These are phyloP conservation scores for Pavo muticus DNA, from an alignment of 2,113 vertebrate genomes.

Conservation along the genomic window DNA sequence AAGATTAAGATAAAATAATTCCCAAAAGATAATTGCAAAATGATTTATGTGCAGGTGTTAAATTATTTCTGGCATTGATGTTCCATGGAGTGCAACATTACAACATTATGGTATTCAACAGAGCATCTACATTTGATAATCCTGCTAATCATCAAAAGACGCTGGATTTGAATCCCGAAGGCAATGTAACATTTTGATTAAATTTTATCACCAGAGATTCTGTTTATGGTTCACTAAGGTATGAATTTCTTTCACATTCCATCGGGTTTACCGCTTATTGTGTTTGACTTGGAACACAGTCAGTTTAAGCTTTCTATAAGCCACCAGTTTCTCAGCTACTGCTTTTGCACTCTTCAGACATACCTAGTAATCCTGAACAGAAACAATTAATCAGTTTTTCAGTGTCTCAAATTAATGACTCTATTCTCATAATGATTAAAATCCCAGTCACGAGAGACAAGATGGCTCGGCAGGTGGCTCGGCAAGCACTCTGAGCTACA, in stretches of 20 bases:
- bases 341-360: background rate
- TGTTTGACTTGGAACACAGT: conserved; percentile 63
- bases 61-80: conserved; percentile 64
- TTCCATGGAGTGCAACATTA: conserved; percentile 9
- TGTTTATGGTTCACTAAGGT: conserved; percentile 62
- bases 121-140: conserved; percentile 50
- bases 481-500: background rate
- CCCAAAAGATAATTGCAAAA: conserved; percentile 72
- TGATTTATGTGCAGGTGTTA: conserved; percentile 77
- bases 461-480: fast-evolving
- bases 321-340: conserved; percentile 49
- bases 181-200: conserved; percentile 65
- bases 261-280: conserved; percentile 37
- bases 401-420: background rate
- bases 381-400: background rate
- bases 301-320: conserved; percentile 25
- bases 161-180: conserved; percentile 42
- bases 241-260: conserved; percentile 70
- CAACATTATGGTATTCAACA: conserved; percentile 44
- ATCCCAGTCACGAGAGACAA: background rate
- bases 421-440: fast-evolving
- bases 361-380: fast-evolving
- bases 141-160: conserved; percentile 52
- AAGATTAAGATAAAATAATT: conserved; percentile 76
- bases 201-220: conserved; percentile 57